Evolutionary conservation across 2,113 vertebrate species (phyloP), one percentile per base, ranked within the genome.

Genomic region (Amphilophus citrinellus): DNA sequence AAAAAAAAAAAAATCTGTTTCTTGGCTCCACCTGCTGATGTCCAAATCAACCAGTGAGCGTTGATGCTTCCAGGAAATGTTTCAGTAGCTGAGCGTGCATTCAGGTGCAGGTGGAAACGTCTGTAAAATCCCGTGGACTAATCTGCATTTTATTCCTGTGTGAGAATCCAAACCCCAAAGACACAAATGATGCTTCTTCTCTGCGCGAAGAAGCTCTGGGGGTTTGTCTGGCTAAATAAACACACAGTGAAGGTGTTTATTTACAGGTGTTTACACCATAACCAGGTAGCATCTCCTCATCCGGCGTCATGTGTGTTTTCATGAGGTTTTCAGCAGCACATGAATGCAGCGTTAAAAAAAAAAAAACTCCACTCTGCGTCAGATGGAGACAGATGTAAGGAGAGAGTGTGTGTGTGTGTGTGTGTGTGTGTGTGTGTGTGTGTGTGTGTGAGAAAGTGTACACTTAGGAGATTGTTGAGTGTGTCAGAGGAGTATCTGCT

Each of bases 351-450:
- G 0, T 60, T 11, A 30, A 42, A 30, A 71, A 71, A 42, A 42
- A 42, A 30, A 53, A 71, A 82, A 71, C 79, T 84, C 76, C 76
- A 79, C 56, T 90, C 83, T 68, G 85, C 71, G 39, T 71, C n/a
- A 62, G 68, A 68, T 10, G 10, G 39, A 73, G 82, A 9, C 9
- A 24, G 68, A 42, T 1, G 59, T 58, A 68, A 9, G n/a, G 61
- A 35, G 32, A 24, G 60, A 17, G 39, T 11, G 84, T 22, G 61
- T 56, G 57, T 27, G 35, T 75, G 68, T 30, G 58, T 50, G 27
- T 62, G 30, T 77, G 68, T 39, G 58, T 61, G 82, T 24, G 60
- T 73, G 71, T 18, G 44, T 56, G 35, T 35, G 35, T 35, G 35
- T 35, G 35, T 35, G 32, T 35, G 6, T 35, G 32, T 30, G 30